Evolutionary conservation across 2,797 vertebrate genomes (phyloP), one percentile per base, ranked within the genome.

Genomic region (Gymnocypris eckloni): DNA sequence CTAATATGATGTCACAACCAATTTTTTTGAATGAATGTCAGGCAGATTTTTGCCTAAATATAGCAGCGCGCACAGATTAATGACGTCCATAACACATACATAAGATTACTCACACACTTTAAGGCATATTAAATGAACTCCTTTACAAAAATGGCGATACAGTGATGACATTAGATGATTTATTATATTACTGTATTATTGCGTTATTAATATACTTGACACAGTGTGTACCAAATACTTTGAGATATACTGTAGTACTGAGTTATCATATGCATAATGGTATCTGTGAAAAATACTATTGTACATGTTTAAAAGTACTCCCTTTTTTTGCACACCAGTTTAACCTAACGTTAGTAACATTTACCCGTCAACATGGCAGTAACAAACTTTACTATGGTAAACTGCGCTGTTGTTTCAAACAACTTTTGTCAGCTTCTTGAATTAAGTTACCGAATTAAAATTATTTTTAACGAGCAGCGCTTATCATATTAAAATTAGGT

Each of bases 21-120:
- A 84, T 79, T 79, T 79, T 70, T 85, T 52, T 85, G 48, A 79
- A 79, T 85, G 76, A 85, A 79, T 22, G 28, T 79, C 66, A 84
- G 37, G 66, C 73, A 59, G 50, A 70, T 59, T 79, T 84, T 43
- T 10, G 39, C 33, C 48, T 84, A 78, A 67, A 84, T 69, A 78
- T 78, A 79, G 83, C 83, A 28, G 64, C 1, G 11, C 1, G 4
- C 11, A 70, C 25, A 69, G 25, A 84, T 59, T 20, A 22, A 66
- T 70, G 83, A 84, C 18, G 69, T 72, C 28, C n/a, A 20, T 59
- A 20, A 5, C 22, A 25, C 71, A 41, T 45, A 15, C 1, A 25
- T 10, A 56, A 61, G 64, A 54, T 39, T n/a, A 52, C 66, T 52
- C 41, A 54, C 48, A 76, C 15, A 13, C 48, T 84, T n/a, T 54